Evolutionary conservation across 1,140 invertebrate species (phyloP), one percentile per base, ranked within the genome.

Genomic region (Sinella curviseta): DNA sequence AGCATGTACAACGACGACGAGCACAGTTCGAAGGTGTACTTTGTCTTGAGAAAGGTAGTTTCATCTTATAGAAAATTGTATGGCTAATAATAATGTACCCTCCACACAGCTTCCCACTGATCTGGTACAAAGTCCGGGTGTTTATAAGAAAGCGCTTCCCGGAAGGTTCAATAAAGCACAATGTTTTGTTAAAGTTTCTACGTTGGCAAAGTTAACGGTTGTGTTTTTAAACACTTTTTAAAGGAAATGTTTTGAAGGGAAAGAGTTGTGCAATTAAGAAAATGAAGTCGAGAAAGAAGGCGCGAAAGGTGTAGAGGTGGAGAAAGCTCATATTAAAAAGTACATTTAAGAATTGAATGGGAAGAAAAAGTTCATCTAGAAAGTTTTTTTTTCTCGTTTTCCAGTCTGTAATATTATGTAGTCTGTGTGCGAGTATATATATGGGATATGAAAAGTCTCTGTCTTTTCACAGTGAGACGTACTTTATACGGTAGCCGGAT

Each of bases 321-420:
- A 70, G 30, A 30, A 70, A 31, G 65, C 65, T 70, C 26, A 70
- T 70, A 70, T 70, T 33, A 70, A 31, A 70, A 70, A 70, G 65
- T 70, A 70, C 65, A 70, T 70, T 70, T 8, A 70, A 70, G 65
- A 70, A 70, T 70, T 70, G 65, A 70, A 70, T 70, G 65, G 31
- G 30, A 70, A 31, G 31, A 70, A 65, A 65, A 70, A 70, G 65
- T 70, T 70, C 65, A 33, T 70, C 65, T 70, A 70, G 31, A 70
- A 70, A 70, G 8, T n/a, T 70, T 70, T 70, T 70, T 70, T 30
- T 33, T 30, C 12, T 70, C 65, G 39, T 70, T 70, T n/a, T 70
- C 65, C 65, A 3, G 24, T 26, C 12, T 60, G 24, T 60, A 60
- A 20, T 65, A 65, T 26, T 65, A n/a, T 16, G 57, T 65, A 8